phyloP scores from a whole-genome alignment of 2,113 vertebrate genomes.

The Galbula dea region DNA sequence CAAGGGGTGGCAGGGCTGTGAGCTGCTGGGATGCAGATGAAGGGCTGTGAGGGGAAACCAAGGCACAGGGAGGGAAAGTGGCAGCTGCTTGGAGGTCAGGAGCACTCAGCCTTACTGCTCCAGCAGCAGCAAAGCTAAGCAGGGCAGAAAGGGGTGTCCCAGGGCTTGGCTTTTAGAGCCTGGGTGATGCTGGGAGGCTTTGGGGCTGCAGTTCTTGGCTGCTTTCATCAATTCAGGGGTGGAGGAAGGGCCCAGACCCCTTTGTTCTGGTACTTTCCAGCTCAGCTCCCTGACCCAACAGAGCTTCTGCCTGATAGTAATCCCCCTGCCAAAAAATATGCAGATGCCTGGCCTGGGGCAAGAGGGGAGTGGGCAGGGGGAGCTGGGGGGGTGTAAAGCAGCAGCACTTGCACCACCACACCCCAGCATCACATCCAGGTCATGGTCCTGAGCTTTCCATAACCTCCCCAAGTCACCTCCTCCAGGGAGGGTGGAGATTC shows the following conservation, averaged over 20 bases:
- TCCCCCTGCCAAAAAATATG: not conserved
- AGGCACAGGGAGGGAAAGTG: fast-evolving
- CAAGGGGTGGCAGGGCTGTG: not conserved
- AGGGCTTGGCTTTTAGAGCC: not conserved
- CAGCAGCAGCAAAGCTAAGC: too few species aligned
- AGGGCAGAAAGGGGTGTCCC: not conserved
- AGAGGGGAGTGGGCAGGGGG: not conserved
- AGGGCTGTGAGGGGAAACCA: not conserved
- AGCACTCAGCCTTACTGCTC: not conserved
- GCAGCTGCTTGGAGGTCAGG: not conserved
- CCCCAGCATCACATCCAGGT: too few species aligned
- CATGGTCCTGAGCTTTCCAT: not conserved
- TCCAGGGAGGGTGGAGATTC: not conserved
- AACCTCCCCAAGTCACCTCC: not conserved
- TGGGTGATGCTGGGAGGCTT: not conserved
- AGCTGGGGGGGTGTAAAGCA: not conserved
- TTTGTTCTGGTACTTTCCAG: not conserved
- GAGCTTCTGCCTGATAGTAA: not conserved
- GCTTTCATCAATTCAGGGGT: not conserved
- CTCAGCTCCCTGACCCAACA: not conserved
- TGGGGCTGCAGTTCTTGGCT: not conserved
- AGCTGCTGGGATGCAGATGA: not conserved
- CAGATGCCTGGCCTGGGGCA: not conserved
- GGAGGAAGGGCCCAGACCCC: not conserved
- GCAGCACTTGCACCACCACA: fast-evolving